Percentiles rank a stretch among this genome's conserved stretches.
Evolutionary conservation across 2,888 invertebrate species (phyloP).

Genomic region (Rhogogaster chlorosoma): DNA sequence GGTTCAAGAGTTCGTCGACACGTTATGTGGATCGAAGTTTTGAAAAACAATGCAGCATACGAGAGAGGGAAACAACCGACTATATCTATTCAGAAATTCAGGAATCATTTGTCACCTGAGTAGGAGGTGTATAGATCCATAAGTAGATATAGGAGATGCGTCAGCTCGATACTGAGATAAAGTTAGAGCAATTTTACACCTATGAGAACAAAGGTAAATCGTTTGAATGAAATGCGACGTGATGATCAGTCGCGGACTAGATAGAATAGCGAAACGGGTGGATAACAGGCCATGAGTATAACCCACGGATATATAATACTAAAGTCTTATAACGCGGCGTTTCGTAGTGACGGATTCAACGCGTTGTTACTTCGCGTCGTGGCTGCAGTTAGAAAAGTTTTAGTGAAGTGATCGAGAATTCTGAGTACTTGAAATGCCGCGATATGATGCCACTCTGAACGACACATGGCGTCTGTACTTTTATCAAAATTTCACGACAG

Average conservation of each 20-base stretch:
- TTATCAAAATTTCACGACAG: conserved; percentile 32
- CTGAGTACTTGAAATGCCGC: conserved; percentile 38
- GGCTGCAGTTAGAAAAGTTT: not conserved
- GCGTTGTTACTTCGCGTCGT: not conserved
- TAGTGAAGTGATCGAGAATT: conserved; percentile 24
- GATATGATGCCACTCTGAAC: conserved; percentile 35
- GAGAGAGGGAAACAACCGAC: not conserved
- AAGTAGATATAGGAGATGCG: not conserved
- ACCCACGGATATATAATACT: not conserved
- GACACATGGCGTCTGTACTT: conserved; percentile 42
- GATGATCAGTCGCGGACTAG: not conserved
- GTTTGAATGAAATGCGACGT: not conserved
- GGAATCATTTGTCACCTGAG: not conserved
- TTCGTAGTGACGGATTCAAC: not conserved
- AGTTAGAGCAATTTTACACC: not conserved
- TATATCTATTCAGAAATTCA: not conserved
- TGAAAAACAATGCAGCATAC: not conserved
- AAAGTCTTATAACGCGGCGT: not conserved
- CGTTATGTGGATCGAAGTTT: not conserved
- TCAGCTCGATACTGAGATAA: not conserved
- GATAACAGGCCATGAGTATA: not conserved
- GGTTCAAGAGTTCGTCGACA: not conserved
- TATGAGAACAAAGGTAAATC: not conserved
- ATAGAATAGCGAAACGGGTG: not conserved
- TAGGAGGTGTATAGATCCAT: not conserved